These are phyloP conservation scores for Lasaia peninsularis DNA, from an alignment of 1,140 invertebrate species.

Conservation along the genomic window DNA sequence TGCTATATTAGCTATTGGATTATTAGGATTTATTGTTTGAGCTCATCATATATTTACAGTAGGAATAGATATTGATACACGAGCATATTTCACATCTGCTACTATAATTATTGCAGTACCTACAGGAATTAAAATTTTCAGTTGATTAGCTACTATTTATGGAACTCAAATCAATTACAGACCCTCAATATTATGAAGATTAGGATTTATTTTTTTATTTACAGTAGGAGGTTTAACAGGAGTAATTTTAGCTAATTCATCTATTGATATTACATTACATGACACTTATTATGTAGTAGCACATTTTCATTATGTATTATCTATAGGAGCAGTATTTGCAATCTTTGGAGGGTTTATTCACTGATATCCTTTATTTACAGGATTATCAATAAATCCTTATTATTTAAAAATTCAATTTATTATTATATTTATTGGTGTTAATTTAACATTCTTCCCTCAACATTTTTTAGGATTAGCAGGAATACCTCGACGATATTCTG, in stretches of 20 bases:
- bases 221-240: constrained; percentile 81
- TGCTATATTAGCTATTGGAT: constrained; percentile 31
- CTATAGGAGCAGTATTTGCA: constrained; percentile 83
- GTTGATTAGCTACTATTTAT: constrained; percentile 79
- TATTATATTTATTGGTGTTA: constrained; percentile 82
- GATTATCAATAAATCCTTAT: constrained; percentile 76
- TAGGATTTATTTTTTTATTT: constrained; percentile 87
- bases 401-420: constrained; percentile 80
- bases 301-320: constrained; percentile 86
- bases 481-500: constrained; percentile 85
- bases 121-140: no score
- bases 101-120: constrained; percentile 88
- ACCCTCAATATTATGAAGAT: constrained; percentile 80
- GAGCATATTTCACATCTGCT: constrained; percentile 86
- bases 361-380: constrained; percentile 82
- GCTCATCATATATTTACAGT: no score
- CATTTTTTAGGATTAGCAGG: constrained; percentile 86
- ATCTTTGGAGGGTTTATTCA: constrained; percentile 83
- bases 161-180: constrained; percentile 77
- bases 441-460: constrained; percentile 86
- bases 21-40: no score
- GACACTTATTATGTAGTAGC: constrained; percentile 88
- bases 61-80: no score
- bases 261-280: constrained; percentile 83
- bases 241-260: constrained; percentile 83